phyloP scores from a whole-genome alignment of 2,888 invertebrate genomes.

The Bugula neritina region DNA sequence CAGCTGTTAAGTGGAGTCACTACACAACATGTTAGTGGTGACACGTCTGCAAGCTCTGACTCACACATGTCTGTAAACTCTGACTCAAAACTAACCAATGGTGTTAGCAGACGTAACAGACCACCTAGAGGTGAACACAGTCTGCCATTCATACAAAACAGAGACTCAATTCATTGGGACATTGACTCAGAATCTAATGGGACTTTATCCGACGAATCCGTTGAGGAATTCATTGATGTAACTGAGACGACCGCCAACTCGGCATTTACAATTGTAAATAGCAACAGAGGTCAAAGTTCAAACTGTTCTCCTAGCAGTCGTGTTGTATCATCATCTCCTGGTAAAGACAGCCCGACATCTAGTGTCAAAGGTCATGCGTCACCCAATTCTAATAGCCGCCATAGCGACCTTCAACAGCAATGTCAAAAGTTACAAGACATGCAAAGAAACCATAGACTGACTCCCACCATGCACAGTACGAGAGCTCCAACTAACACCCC shows the following conservation, averaged over 20 bases:
- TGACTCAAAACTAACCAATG: too few species aligned
- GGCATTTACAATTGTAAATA: slow-evolving; percentile 14
- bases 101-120: not conserved
- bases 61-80: too few species aligned
- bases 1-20: not conserved
- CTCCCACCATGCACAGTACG: not conserved
- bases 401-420: slow-evolving; percentile 10
- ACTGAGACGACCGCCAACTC: not conserved
- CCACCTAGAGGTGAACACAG: not conserved
- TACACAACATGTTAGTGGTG: not conserved
- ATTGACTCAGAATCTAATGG: slow-evolving; percentile 23
- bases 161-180: slow-evolving; percentile 27
- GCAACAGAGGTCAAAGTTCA: not conserved
- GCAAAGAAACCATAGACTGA: slow-evolving; percentile 9
- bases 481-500: not conserved
- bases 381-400: not conserved
- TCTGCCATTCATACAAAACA: slow-evolving; percentile 18
- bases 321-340: not conserved
- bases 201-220: not conserved
- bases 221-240: slow-evolving; percentile 5
- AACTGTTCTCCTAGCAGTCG: not conserved
- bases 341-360: not conserved
- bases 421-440: slow-evolving; percentile 23
- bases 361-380: not conserved
- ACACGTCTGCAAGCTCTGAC: not conserved